A percentile compares a stretch with the other conserved stretches of the same genome.
These are phyloP conservation scores for Cecropterus lyciades DNA, from an alignment of 1,140 invertebrate genomes.

Conservation along the genomic window DNA sequence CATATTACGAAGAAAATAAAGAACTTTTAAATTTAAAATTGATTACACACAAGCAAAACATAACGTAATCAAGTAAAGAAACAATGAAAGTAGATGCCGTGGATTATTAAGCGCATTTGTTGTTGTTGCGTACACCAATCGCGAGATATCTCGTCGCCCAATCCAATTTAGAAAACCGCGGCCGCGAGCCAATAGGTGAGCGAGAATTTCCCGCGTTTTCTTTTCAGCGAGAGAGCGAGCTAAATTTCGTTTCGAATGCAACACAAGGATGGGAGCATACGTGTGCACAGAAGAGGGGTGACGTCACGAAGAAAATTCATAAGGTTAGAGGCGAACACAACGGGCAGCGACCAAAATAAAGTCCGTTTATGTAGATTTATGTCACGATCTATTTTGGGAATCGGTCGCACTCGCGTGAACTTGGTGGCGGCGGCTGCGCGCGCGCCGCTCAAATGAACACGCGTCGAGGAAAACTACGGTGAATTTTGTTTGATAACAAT, in stretches of 20 bases:
- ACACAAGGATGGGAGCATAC: not conserved
- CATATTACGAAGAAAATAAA: not conserved
- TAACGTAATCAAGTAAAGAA: conserved; percentile 2
- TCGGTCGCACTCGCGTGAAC: conserved; percentile 59
- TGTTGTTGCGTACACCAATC: conserved; percentile 6
- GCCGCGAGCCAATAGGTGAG: conserved; percentile 1
- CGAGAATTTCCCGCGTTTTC: conserved; percentile 23
- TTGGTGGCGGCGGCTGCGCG: conserved; percentile 50
- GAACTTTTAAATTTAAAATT: not conserved
- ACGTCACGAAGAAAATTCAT: conserved; percentile 33
- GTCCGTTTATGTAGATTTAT: conserved; percentile 79
- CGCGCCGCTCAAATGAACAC: conserved; percentile 32
- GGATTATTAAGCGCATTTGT: conserved; percentile 12
- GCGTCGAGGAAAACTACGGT: conserved; percentile 31
- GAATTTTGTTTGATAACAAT: conserved; percentile 37
- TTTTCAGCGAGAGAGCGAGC: conserved; percentile 15
- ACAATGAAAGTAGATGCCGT: conserved; percentile 11
- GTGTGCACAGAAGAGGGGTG: conserved; percentile 9
- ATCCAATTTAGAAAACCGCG: conserved; percentile 1
- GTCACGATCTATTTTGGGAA: conserved; percentile 74
- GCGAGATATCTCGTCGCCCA: conserved; percentile 13
- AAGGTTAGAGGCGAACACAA: conserved; percentile 45
- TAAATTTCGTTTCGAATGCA: conserved; percentile 1
- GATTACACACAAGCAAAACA: conserved; percentile 9
- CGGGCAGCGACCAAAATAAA: conserved; percentile 62